Evolutionary conservation across 2,888 invertebrate species (phyloP).

Genomic region (Camponotus fellah): DNA sequence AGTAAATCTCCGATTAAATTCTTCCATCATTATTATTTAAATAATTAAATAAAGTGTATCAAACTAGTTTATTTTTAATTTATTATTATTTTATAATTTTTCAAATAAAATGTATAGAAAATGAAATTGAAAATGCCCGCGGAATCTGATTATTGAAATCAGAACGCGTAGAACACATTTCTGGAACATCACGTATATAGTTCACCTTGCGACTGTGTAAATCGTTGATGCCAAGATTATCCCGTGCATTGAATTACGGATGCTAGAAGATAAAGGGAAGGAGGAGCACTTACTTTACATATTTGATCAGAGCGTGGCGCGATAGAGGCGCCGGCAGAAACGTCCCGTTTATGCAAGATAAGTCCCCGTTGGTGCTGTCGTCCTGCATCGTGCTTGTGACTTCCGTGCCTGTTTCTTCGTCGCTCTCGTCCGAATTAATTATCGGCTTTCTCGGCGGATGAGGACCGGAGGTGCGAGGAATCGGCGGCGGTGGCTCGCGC

Average conservation of each 20-base stretch:
- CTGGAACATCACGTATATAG: not conserved
- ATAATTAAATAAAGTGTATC: not conserved
- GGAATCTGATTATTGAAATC: not conserved
- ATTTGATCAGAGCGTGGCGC: constrained; percentile 84
- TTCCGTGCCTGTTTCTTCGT: constrained; percentile 24
- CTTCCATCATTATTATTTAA: not conserved
- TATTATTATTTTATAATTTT: too few species aligned
- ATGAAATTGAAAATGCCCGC: not conserved
- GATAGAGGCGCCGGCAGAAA: constrained; percentile 83
- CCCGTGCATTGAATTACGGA: constrained; percentile 77
- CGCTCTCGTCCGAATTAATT: constrained; percentile 61
- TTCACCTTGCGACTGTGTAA: constrained; percentile 1
- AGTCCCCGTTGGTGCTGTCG: constrained; percentile 78
- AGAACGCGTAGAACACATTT: not conserved
- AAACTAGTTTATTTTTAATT: not conserved
- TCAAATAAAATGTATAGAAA: too few species aligned
- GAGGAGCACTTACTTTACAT: constrained; percentile 82
- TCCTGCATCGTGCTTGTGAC: constrained; percentile 56
- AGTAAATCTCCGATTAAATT: not conserved
- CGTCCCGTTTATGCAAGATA: constrained; percentile 84
- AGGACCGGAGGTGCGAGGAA: constrained; percentile 7
- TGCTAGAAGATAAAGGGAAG: constrained; percentile 49
- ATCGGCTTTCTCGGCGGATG: constrained; percentile 69
- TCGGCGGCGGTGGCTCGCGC: constrained; percentile 31
- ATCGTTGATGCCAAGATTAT: constrained; percentile 40